Conservation (phyloP, 2,113 vertebrate species). For the Cochlearius cochlearius region DNA sequence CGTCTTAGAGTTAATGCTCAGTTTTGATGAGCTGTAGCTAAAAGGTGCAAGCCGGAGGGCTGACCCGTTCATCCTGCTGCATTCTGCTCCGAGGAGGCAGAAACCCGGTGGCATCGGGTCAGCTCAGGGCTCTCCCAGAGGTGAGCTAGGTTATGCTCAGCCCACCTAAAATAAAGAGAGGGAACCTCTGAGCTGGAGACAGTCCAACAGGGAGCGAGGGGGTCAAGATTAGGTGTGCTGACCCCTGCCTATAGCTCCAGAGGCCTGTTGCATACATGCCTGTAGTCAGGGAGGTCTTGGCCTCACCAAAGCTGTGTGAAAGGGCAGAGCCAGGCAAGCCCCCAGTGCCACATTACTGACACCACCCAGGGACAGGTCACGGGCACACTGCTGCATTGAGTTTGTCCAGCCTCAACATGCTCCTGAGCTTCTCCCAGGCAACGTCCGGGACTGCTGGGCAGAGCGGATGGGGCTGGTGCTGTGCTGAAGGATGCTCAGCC, state of each 20-base stretch:
- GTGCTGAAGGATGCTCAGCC: neutral
- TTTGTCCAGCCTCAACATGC: neutral
- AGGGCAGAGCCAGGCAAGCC: neutral
- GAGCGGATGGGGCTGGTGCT: neutral
- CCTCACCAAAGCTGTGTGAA: neutral
- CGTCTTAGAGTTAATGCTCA: neutral
- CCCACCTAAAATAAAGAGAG: neutral
- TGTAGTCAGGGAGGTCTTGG: neutral
- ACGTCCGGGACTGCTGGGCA: neutral
- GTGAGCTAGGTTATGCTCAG: neutral
- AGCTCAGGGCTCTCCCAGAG: neutral
- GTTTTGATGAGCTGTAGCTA: neutral
- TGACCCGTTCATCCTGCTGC: neutral
- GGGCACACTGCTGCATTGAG: neutral
- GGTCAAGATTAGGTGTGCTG: neutral
- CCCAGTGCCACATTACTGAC: neutral
- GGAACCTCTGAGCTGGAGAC: neutral
- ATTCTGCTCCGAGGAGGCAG: neutral
- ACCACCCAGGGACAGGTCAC: fast-evolving
- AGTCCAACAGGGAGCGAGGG: neutral
- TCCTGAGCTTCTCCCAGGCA: neutral
- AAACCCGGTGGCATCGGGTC: neutral
- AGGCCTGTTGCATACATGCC: neutral
- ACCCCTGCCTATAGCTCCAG: neutral
- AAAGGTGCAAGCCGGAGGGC: neutral